phyloP scores from a whole-genome alignment of 2,888 invertebrate genomes.

The Palloptera scutellata region DNA sequence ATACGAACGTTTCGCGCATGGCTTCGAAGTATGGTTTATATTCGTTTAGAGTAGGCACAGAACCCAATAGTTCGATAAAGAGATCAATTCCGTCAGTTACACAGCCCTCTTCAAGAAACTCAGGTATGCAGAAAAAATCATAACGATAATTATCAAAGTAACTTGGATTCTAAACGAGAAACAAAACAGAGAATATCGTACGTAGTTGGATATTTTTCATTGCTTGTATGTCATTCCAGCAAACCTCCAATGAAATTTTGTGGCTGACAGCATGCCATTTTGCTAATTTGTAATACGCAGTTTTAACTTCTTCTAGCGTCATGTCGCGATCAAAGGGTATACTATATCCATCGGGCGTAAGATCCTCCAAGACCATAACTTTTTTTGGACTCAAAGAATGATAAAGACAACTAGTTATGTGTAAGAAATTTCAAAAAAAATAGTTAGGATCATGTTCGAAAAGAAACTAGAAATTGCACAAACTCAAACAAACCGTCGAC shows the following conservation, averaged over 20 bases:
- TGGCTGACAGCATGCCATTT: constrained; percentile 37
- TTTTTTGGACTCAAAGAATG: constrained; percentile 25
- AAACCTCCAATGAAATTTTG: constrained; percentile 30
- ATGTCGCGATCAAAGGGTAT: constrained; percentile 9
- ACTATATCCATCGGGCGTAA: constrained; percentile 22
- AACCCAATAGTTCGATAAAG: background rate
- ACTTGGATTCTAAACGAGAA: background rate
- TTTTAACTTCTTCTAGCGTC: constrained; percentile 25
- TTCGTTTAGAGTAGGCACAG: background rate
- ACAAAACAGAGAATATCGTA: too few species aligned
- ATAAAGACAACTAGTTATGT: constrained; percentile 30
- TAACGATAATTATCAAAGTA: constrained; percentile 1
- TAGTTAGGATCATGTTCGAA: background rate
- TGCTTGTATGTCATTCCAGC: background rate
- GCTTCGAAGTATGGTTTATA: constrained; percentile 10
- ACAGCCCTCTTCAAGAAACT: background rate
- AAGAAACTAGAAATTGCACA: constrained; percentile 20
- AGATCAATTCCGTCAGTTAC: background rate
- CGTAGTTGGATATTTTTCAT: background rate
- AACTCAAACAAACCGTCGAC: constrained; percentile 16
- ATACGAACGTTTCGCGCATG: background rate
- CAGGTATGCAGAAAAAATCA: background rate
- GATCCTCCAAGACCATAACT: constrained; percentile 34
- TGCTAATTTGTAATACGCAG: constrained; percentile 28
- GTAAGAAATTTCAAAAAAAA: background rate